phyloP scores from a whole-genome alignment of 2,797 vertebrate genomes.

The Serranus cabrilla region DNA sequence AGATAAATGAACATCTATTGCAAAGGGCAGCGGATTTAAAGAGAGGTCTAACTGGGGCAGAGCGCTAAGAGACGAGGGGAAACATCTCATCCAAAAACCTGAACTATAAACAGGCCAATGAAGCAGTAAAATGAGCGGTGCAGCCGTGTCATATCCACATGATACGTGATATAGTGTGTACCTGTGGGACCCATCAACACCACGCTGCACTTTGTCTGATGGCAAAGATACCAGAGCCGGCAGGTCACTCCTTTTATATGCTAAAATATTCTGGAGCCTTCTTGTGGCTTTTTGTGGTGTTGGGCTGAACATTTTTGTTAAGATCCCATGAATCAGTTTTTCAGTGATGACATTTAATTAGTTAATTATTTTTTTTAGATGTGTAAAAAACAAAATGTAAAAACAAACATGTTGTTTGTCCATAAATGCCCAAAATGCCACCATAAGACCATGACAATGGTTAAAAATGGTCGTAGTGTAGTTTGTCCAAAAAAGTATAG shows the following conservation, averaged over 20 bases:
- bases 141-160: conserved; percentile 50
- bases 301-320: background rate
- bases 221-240: conserved; percentile 30
- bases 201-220: conserved; percentile 38
- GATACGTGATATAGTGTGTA: conserved; percentile 48
- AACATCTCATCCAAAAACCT: conserved; percentile 67
- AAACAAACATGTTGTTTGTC: too few relatives aligned
- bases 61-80: conserved; percentile 57
- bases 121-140: conserved; percentile 61
- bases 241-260: conserved; percentile 39
- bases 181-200: conserved; percentile 39
- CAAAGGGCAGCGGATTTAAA: conserved; percentile 80
- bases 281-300: background rate
- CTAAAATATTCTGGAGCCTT: conserved; percentile 22
- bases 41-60: conserved; percentile 62
- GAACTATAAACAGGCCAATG: conserved; percentile 73
- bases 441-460: too few relatives aligned
- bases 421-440: too few relatives aligned
- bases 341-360: too few relatives aligned
- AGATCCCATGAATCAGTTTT: background rate
- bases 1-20: conserved; percentile 83
- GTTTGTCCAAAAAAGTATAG: background rate
- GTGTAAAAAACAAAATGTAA: too few relatives aligned
- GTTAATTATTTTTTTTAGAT: too few relatives aligned
- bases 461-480: too few relatives aligned